These are phyloP conservation scores for Oasisia sp. DNA, from an alignment of 2,888 invertebrate genomes.

Conservation along the genomic window DNA sequence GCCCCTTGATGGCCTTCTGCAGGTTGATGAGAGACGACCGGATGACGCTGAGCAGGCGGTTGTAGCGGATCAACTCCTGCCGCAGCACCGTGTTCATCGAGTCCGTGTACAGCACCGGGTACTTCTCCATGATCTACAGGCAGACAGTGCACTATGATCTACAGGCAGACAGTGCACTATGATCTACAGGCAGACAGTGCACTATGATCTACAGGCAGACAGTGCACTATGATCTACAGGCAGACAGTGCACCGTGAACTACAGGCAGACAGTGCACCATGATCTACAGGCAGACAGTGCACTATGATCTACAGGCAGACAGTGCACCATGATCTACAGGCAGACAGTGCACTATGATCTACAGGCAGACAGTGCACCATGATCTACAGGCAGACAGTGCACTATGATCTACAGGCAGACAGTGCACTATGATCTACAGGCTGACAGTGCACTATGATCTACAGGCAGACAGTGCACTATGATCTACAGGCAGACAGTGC, in stretches of 20 bases:
- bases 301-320: not conserved
- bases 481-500: not conserved
- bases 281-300: not conserved
- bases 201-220: too few relatives aligned
- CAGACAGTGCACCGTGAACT: too few relatives aligned
- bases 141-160: not conserved
- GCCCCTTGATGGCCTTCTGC: constrained; percentile 65
- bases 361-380: not conserved
- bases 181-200: not conserved
- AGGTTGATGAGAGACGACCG: constrained; percentile 60
- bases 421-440: not conserved
- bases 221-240: not conserved
- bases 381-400: not conserved
- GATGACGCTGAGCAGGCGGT: constrained; percentile 62
- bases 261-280: not conserved
- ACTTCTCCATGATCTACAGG: constrained; percentile 61
- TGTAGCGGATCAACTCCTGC: constrained; percentile 65
- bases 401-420: not conserved
- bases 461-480: not conserved
- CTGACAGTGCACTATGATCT: too few relatives aligned
- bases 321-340: not conserved
- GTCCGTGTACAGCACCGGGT: constrained; percentile 64
- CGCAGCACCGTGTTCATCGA: constrained; percentile 66
- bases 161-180: not conserved
- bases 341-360: not conserved